Evolutionary conservation across 2,113 vertebrate species (phyloP).

Genomic region (Tetrao urogallus): DNA sequence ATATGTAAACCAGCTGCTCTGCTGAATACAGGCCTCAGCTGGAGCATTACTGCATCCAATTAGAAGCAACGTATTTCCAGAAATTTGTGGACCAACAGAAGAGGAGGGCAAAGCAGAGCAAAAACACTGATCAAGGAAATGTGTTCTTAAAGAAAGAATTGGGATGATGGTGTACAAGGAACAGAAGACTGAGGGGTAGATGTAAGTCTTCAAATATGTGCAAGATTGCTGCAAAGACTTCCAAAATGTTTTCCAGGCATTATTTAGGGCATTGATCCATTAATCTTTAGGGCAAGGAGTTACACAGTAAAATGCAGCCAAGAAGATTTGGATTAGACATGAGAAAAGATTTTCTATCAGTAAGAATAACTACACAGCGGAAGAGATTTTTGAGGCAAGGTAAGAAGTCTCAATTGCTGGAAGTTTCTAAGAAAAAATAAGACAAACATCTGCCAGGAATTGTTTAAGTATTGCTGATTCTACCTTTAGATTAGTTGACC

Average conservation of each 20-base stretch:
- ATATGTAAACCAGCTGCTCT: slow-evolving; percentile 64
- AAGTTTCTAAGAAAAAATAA: slow-evolving; percentile 35
- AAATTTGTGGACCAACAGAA: slow-evolving; percentile 24
- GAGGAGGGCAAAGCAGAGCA: background rate
- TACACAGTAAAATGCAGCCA: background rate
- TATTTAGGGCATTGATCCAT: background rate
- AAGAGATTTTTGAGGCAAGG: background rate
- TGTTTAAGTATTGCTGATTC: background rate
- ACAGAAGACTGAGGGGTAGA: background rate
- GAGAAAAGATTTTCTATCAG: background rate
- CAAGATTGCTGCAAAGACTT: background rate
- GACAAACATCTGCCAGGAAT: slow-evolving; percentile 24
- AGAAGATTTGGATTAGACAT: background rate
- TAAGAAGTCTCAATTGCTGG: background rate
- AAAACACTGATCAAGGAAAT: background rate
- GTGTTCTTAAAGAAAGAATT: background rate
- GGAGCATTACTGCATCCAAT: slow-evolving; percentile 52
- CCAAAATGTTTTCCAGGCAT: background rate
- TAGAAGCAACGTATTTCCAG: slow-evolving; percentile 42
- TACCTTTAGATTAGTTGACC: slow-evolving; percentile 1
- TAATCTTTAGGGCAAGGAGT: background rate
- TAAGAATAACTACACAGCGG: background rate
- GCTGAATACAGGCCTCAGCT: slow-evolving; percentile 20
- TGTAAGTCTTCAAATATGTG: background rate
- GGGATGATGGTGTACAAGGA: background rate